These are phyloP conservation scores for Nixonia krombeini DNA, from an alignment of 1,140 invertebrate species.

Conservation along the genomic window DNA sequence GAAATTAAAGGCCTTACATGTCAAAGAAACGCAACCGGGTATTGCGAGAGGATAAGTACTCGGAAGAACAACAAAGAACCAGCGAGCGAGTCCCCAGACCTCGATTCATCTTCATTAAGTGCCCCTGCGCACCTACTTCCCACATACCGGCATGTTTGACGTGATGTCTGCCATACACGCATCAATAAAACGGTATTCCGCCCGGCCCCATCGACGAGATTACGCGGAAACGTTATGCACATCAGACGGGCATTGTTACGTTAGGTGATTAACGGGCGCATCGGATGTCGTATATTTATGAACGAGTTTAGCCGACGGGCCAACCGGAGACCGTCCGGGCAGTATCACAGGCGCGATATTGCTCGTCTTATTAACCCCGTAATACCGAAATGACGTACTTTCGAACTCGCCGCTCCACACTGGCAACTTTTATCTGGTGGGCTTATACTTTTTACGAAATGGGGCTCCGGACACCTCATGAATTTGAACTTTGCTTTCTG, in stretches of 20 bases:
- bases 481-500: constrained; percentile 43
- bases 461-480: constrained; percentile 44
- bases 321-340: too few relatives aligned
- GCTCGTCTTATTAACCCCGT: constrained; percentile 16
- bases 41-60: constrained; percentile 35
- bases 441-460: constrained; percentile 36
- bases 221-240: too few relatives aligned
- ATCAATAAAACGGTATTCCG: too few relatives aligned
- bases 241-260: too few relatives aligned
- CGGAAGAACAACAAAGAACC: constrained; percentile 23
- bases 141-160: too few relatives aligned
- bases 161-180: too few relatives aligned
- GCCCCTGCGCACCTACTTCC: too few relatives aligned
- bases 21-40: constrained; percentile 32
- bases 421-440: constrained; percentile 26
- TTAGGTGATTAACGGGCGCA: too few relatives aligned
- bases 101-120: constrained; percentile 38
- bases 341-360: too few relatives aligned
- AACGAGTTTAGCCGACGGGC: too few relatives aligned
- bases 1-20: constrained; percentile 43
- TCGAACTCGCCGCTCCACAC: constrained; percentile 30
- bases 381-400: constrained; percentile 26
- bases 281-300: too few relatives aligned
- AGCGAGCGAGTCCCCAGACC: constrained; percentile 5
- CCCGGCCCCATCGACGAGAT: too few relatives aligned